Conservation (phyloP, 2,113 vertebrate genomes). For the Tiliqua scincoides region DNA sequence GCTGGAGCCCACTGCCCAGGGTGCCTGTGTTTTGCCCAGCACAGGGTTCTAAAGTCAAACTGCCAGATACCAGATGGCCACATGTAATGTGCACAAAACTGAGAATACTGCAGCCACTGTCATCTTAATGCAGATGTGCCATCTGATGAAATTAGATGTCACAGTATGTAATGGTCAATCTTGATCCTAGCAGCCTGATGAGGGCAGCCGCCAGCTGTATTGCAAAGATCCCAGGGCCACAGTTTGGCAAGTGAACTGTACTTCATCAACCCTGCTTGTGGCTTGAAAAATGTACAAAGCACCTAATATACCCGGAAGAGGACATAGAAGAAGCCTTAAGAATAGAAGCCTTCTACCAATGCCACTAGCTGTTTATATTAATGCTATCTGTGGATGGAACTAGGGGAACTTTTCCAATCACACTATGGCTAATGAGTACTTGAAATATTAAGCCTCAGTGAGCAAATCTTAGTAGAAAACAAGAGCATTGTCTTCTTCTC, state of each 20-base stretch:
- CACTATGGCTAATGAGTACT: neutral
- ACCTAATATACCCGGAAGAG: neutral
- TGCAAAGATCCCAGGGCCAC: neutral
- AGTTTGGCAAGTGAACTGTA: neutral
- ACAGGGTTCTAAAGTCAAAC: slow-evolving; percentile 38
- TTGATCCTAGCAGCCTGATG: neutral
- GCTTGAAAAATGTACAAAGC: slow-evolving; percentile 8
- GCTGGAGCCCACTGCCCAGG: slow-evolving; percentile 27
- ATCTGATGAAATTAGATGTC: slow-evolving; percentile 28
- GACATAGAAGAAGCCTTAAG: neutral
- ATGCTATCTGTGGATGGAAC: neutral
- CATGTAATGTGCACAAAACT: slow-evolving; percentile 50
- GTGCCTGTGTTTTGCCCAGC: slow-evolving; percentile 3
- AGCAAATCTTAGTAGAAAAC: too few species aligned
- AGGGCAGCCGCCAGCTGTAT: neutral
- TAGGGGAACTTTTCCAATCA: neutral
- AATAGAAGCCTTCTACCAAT: neutral
- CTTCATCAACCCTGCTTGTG: neutral
- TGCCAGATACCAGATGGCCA: slow-evolving; percentile 64
- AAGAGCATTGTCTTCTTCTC: neutral
- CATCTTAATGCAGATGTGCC: slow-evolving; percentile 54
- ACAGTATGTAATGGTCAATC: neutral
- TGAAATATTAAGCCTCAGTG: neutral
- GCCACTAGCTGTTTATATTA: neutral
- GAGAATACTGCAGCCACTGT: slow-evolving; percentile 42